Conservation (phyloP, 1,140 invertebrate species). For the Meteorus sp. region DNA sequence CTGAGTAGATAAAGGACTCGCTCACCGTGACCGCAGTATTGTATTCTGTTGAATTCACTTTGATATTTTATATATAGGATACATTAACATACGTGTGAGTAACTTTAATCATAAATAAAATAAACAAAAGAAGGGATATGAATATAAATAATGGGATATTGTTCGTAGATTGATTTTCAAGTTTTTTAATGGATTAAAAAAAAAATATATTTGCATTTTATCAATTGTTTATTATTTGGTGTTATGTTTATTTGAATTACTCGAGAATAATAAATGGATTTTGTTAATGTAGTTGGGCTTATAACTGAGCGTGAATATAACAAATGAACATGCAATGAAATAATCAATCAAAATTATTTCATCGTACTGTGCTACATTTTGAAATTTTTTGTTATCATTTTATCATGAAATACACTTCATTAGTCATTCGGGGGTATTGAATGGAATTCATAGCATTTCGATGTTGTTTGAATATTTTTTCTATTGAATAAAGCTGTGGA, state of each 20-base stretch:
- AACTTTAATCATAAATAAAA: no score
- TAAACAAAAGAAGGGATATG: neutral
- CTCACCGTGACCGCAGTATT: constrained; percentile 35
- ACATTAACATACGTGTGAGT: neutral
- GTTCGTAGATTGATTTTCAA: neutral
- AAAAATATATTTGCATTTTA: neutral
- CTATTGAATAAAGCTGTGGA: no score
- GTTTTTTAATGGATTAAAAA: neutral
- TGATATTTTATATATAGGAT: constrained; percentile 4
- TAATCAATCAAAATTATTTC: constrained; percentile 20
- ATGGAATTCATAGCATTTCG: no score
- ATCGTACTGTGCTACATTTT: neutral
- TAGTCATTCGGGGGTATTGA: no score
- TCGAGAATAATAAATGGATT: no score
- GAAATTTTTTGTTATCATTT: constrained; percentile 4
- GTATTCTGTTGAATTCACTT: no score
- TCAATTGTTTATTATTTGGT: neutral
- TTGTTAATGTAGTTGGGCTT: no score
- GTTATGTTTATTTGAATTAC: no score
- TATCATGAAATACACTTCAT: no score
- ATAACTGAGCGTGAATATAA: constrained; percentile 16
- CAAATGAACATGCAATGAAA: constrained; percentile 8
- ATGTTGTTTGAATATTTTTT: no score
- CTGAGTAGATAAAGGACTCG: constrained; percentile 42
- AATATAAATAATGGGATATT: neutral